These are phyloP conservation scores for Drosophila seguyi DNA, from an alignment of 1,140 invertebrate genomes.

Conservation along the genomic window DNA sequence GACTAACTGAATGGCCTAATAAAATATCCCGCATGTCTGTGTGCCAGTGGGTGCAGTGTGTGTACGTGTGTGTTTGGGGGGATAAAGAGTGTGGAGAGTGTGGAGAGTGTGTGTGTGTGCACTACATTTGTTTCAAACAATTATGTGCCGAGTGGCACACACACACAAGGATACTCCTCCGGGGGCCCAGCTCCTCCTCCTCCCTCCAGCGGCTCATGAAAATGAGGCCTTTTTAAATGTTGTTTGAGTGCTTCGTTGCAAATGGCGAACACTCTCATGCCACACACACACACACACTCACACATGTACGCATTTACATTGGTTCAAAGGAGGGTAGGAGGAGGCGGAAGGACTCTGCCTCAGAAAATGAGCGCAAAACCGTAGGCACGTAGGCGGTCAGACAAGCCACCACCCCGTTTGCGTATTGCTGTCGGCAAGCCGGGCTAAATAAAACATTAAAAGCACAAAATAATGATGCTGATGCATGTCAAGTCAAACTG, in stretches of 20 bases:
- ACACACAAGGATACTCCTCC: neutral
- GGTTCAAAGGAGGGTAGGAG: neutral
- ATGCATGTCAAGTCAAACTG: constrained; percentile 81
- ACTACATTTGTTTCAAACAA: constrained; percentile 80
- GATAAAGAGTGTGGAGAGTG: neutral
- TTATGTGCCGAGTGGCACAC: constrained; percentile 72
- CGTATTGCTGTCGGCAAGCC: constrained; percentile 69
- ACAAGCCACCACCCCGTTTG: constrained; percentile 30
- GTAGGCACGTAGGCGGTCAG: constrained; percentile 59
- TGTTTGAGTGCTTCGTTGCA: constrained; percentile 79
- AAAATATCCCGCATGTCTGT: constrained; percentile 63
- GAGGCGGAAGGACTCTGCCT: neutral
- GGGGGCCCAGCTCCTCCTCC: neutral
- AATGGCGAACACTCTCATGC: constrained; percentile 50
- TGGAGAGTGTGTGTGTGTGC: constrained; percentile 50
- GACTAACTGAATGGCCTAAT: constrained; percentile 80
- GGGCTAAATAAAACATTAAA: constrained; percentile 80
- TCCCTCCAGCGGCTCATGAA: constrained; percentile 55
- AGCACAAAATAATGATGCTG: constrained; percentile 82
- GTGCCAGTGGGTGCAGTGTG: constrained; percentile 17
- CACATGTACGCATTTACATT: no score
- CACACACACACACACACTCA: neutral
- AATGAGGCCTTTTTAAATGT: constrained; percentile 82
- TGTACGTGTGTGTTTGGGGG: no score
- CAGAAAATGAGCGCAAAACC: constrained; percentile 64